Conservation (phyloP, 2,113 vertebrate genomes). For the Nettapus auritus region DNA sequence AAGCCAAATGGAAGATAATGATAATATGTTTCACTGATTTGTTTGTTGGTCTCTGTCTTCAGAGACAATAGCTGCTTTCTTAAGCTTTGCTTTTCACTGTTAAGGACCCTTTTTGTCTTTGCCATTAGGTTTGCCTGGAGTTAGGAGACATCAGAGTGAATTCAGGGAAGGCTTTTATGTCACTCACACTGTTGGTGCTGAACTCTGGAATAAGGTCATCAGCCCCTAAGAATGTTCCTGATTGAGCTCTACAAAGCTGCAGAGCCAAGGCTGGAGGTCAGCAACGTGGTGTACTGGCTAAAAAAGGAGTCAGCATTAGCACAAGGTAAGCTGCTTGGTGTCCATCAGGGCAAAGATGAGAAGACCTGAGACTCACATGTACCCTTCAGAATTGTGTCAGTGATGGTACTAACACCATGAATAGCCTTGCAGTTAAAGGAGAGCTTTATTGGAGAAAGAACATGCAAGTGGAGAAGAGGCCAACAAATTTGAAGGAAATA, state of each 20-base stretch:
- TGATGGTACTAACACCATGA: background rate
- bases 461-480: background rate
- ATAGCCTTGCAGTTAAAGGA: background rate
- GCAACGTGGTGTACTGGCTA: background rate
- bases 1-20: background rate
- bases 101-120: background rate
- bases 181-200: background rate
- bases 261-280: background rate
- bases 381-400: background rate
- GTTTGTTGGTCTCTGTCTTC: background rate
- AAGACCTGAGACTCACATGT: background rate
- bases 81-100: background rate
- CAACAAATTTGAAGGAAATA: background rate
- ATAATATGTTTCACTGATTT: background rate
- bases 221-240: background rate
- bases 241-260: background rate
- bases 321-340: background rate
- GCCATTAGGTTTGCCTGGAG: background rate
- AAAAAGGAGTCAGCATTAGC: background rate
- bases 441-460: background rate
- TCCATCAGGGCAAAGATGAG: background rate
- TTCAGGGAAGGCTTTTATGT: background rate
- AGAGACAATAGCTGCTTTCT: background rate
- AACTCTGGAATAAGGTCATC: background rate
- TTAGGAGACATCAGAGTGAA: background rate